Evolutionary conservation across 1,140 invertebrate genomes (phyloP).

Genomic region (Lepeophtheirus salmonis): DNA sequence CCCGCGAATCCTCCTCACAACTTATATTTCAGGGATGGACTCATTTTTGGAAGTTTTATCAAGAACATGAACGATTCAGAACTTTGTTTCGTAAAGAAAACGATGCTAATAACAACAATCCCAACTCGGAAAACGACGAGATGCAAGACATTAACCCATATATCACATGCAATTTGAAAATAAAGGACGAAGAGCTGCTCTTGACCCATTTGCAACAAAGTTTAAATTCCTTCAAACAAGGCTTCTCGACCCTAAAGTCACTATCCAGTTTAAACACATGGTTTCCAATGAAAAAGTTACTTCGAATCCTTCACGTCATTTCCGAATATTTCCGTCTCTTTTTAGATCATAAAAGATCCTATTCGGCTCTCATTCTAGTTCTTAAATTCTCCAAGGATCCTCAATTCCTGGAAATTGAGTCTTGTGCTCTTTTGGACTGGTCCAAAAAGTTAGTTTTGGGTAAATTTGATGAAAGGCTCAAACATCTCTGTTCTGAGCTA

Average conservation of each 20-base stretch:
- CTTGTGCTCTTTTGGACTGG: neutral
- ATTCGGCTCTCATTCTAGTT: neutral
- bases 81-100: too few relatives aligned
- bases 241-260: neutral
- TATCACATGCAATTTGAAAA: neutral
- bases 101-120: too few relatives aligned
- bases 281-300: neutral
- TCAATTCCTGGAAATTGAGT: neutral
- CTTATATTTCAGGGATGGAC: neutral
- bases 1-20: neutral
- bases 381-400: neutral
- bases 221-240: neutral
- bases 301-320: neutral
- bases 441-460: neutral
- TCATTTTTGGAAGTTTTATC: neutral
- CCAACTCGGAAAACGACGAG: too few relatives aligned
- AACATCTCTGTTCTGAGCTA: neutral
- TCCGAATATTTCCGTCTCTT: neutral
- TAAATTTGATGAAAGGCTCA: neutral
- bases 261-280: neutral
- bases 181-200: neutral
- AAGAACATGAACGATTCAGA: neutral
- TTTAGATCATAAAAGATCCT: neutral
- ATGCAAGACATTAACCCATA: neutral
- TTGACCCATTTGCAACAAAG: neutral